phyloP scores from a whole-genome alignment of 2,797 vertebrate genomes.

The Phrynocephalus guinanensis region DNA sequence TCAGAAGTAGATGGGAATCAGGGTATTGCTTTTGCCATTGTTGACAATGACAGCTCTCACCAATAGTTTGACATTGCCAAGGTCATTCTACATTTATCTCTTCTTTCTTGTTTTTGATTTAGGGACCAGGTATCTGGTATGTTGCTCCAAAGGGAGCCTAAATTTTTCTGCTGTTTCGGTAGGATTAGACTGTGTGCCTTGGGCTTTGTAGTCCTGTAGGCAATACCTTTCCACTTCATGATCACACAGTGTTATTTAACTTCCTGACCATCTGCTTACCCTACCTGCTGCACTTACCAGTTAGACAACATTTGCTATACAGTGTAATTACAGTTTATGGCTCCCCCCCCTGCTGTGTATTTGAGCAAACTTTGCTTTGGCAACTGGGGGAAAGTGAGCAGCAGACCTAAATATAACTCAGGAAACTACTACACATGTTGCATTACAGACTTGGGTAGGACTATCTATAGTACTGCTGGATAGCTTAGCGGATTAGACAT shows the following conservation, averaged over 20 bases:
- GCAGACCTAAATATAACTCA: slow-evolving; percentile 54
- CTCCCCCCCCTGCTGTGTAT: slow-evolving; percentile 33
- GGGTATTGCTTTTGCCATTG: neutral
- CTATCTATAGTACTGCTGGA: slow-evolving; percentile 1
- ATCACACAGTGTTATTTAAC: slow-evolving; percentile 8
- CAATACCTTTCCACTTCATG: slow-evolving; percentile 6
- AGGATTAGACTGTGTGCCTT: neutral
- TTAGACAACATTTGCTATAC: neutral
- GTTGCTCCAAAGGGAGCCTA: neutral
- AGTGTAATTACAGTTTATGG: slow-evolving; percentile 51
- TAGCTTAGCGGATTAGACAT: too few species aligned
- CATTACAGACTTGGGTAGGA: neutral
- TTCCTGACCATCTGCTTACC: slow-evolving; percentile 8
- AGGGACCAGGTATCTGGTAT: neutral
- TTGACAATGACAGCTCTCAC: neutral
- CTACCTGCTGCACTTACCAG: slow-evolving; percentile 32
- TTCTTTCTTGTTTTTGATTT: neutral
- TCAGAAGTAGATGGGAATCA: neutral
- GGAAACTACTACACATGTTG: neutral
- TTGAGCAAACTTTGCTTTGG: slow-evolving; percentile 53
- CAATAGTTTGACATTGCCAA: neutral
- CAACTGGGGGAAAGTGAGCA: slow-evolving; percentile 59
- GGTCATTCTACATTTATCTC: neutral
- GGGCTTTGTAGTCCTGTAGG: neutral
- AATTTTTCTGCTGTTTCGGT: neutral